A percentile compares a stretch with the other conserved stretches of the same genome.
Conservation (phyloP, 2,888 invertebrate genomes). For the Drosophila nigricruria region DNA sequence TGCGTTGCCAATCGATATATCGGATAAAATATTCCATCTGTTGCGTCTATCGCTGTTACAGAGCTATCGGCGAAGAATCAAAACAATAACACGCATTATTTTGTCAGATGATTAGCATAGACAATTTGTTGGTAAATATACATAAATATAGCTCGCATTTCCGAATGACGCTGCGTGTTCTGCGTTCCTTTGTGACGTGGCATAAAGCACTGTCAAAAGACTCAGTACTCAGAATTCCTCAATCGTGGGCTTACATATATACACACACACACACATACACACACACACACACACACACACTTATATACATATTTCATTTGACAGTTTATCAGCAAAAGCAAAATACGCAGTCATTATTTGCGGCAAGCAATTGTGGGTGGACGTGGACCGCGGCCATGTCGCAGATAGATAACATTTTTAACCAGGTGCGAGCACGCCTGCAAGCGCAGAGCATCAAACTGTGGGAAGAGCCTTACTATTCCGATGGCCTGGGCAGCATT, state of each 20-base stretch:
- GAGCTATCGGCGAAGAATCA: conserved; percentile 8
- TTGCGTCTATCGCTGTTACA: conserved; percentile 6
- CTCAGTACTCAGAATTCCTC: not conserved
- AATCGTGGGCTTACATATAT: not conserved
- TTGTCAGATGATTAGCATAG: not conserved
- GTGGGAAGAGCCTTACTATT: conserved; percentile 91
- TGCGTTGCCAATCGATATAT: conserved; percentile 14
- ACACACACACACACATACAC: too few relatives aligned
- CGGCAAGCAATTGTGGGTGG: not conserved
- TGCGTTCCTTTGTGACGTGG: conserved; percentile 22
- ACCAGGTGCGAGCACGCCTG: conserved; percentile 89
- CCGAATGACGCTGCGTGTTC: not conserved
- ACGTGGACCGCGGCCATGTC: conserved; percentile 60
- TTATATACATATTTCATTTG: not conserved
- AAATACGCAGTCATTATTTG: conserved; percentile 26
- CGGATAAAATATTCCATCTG: not conserved
- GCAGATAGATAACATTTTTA: conserved; percentile 88
- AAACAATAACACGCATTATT: conserved; percentile 33
- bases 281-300: too few relatives aligned
- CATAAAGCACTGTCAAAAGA: not conserved
- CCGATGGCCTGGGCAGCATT: conserved; percentile 86
- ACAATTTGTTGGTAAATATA: not conserved
- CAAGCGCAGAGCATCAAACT: conserved; percentile 90
- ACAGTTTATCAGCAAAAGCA: not conserved
- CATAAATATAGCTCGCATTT: not conserved